These are phyloP conservation scores for Heliornis fulica DNA, from an alignment of 2,113 vertebrate genomes.

Conservation along the genomic window DNA sequence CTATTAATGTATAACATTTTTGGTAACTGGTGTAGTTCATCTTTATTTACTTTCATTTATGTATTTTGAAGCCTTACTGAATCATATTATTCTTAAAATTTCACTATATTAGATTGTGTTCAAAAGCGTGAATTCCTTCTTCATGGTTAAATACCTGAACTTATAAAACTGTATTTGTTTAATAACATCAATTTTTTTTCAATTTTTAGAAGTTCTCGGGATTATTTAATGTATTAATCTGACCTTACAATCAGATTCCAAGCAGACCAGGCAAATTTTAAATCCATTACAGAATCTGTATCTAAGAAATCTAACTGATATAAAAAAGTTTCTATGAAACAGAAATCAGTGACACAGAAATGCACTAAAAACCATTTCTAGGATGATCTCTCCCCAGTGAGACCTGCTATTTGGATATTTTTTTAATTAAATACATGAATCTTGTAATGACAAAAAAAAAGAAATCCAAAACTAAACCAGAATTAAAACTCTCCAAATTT, in stretches of 20 bases:
- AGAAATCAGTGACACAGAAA: neutral
- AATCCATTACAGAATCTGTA: neutral
- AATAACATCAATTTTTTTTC: neutral
- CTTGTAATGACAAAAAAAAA: neutral
- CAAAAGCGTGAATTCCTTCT: neutral
- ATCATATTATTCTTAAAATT: neutral
- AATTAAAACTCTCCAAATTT: neutral
- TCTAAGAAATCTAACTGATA: neutral
- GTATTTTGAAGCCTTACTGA: neutral
- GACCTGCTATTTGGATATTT: neutral
- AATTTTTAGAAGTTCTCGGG: neutral
- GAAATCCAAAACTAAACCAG: neutral
- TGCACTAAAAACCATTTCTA: neutral
- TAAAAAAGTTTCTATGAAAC: neutral
- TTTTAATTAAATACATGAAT: neutral
- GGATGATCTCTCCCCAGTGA: neutral
- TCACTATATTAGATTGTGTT: neutral
- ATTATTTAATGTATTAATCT: neutral
- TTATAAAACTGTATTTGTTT: neutral
- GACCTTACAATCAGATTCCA: neutral
- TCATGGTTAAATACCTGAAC: neutral
- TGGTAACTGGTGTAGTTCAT: neutral
- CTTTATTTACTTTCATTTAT: neutral
- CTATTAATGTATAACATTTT: neutral
- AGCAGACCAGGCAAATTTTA: neutral